These are phyloP conservation scores for Pseudolycoriella hygida DNA, from an alignment of 2,888 invertebrate species.

Conservation along the genomic window DNA sequence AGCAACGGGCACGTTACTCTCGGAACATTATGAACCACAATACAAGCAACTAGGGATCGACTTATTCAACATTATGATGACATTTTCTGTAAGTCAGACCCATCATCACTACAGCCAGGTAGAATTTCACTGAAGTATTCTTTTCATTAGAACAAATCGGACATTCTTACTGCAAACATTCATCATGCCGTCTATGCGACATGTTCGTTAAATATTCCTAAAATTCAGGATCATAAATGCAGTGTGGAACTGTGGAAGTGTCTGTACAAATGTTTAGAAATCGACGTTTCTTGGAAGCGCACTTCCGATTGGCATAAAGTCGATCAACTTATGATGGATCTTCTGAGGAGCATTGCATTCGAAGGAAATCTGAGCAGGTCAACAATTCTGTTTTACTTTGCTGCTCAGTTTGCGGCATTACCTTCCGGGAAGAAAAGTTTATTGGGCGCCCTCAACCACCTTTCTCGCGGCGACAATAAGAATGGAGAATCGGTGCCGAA, in stretches of 20 bases:
- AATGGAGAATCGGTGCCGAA: no score
- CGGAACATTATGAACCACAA: neutral
- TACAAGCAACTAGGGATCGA: neutral
- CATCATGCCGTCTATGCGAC: neutral
- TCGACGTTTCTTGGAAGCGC: neutral
- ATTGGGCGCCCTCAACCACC: no score
- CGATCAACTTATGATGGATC: neutral
- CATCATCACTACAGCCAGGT: neutral
- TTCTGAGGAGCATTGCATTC: neutral
- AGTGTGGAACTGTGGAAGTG: neutral
- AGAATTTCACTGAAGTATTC: neutral
- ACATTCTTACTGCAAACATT: neutral
- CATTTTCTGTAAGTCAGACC: neutral
- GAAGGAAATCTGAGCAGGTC: neutral
- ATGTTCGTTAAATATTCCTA: neutral
- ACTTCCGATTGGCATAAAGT: neutral
- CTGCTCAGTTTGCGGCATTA: neutral
- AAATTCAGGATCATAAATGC: neutral
- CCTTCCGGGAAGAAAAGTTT: no score
- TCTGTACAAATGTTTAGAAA: neutral
- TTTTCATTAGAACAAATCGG: neutral
- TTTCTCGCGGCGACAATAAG: no score
- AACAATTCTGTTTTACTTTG: neutral
- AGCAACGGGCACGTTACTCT: neutral
- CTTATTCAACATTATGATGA: neutral